Evolutionary conservation across 2,797 vertebrate species (phyloP).

Genomic region (Notoglanidium macrostoma): DNA sequence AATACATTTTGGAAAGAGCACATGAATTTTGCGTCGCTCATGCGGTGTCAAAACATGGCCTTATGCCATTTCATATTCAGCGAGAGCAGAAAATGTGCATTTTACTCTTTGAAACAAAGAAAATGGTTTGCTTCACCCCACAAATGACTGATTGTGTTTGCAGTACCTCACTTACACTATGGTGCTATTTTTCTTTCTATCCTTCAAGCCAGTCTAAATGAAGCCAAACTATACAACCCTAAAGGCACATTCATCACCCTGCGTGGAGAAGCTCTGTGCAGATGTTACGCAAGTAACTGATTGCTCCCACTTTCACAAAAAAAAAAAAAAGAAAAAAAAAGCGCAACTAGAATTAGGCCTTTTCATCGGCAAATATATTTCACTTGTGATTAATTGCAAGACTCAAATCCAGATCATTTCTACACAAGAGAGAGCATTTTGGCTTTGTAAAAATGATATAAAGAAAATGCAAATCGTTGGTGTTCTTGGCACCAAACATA

Average conservation of each 20-base stretch:
- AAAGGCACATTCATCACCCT: slow-evolving; percentile 85
- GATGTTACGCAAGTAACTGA: slow-evolving; percentile 72
- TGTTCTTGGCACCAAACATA: slow-evolving; percentile 88
- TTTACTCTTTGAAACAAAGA: slow-evolving; percentile 75
- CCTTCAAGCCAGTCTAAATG: slow-evolving; percentile 80
- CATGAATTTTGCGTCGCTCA: slow-evolving; percentile 35
- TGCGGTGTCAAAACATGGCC: slow-evolving; percentile 47
- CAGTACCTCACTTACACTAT: slow-evolving; percentile 73
- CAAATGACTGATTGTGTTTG: slow-evolving; percentile 80
- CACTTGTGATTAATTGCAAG: slow-evolving; percentile 88
- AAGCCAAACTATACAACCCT: slow-evolving; percentile 80
- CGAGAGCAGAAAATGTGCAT: slow-evolving; percentile 57
- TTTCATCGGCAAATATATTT: slow-evolving; percentile 88
- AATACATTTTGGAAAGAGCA: slow-evolving; percentile 47
- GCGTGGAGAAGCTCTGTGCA: slow-evolving; percentile 73
- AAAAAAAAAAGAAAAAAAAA: slow-evolving; percentile 63
- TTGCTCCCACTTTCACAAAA: slow-evolving; percentile 74
- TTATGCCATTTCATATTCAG: slow-evolving; percentile 54
- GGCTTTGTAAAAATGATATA: slow-evolving; percentile 86
- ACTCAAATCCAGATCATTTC: slow-evolving; percentile 84
- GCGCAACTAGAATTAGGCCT: slow-evolving; percentile 83
- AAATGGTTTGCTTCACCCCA: slow-evolving; percentile 63
- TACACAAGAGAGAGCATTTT: slow-evolving; percentile 82
- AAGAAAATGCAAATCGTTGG: slow-evolving; percentile 88
- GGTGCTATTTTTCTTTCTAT: slow-evolving; percentile 76